phyloP scores from a whole-genome alignment of 2,797 vertebrate species.

The Clarias platycephalus region DNA sequence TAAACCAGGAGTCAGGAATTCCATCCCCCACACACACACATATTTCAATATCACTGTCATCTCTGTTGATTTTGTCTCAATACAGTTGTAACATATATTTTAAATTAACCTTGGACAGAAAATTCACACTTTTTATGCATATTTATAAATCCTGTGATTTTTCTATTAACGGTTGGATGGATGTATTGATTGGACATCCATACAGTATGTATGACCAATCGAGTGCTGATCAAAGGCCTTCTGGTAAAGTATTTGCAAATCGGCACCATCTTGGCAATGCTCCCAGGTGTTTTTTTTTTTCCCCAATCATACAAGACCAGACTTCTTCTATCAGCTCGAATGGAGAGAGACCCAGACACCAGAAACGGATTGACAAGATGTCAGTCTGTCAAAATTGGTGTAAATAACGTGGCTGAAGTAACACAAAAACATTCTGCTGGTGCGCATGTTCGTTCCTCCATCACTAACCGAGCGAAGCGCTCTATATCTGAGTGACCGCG shows the following conservation, averaged over 20 bases:
- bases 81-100: neutral
- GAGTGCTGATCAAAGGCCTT: neutral
- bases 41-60: neutral
- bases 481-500: neutral
- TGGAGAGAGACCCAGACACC: neutral
- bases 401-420: slow-evolving; percentile 6
- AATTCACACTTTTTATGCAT: neutral
- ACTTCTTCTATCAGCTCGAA: neutral
- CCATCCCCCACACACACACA: neutral
- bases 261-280: neutral
- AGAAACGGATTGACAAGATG: neutral
- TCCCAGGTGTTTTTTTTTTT: neutral
- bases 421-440: neutral
- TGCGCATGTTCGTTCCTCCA: neutral
- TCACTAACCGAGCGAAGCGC: neutral
- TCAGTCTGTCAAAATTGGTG: neutral
- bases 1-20: too few species aligned
- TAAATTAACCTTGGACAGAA: neutral
- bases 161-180: neutral
- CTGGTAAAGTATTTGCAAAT: neutral
- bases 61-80: neutral
- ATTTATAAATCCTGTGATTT: neutral
- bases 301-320: neutral
- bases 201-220: neutral
- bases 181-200: neutral